Percentiles rank a stretch among this genome's conserved stretches.
Evolutionary conservation across 1,140 invertebrate species (phyloP).

Genomic region (Platorchestia sp.): DNA sequence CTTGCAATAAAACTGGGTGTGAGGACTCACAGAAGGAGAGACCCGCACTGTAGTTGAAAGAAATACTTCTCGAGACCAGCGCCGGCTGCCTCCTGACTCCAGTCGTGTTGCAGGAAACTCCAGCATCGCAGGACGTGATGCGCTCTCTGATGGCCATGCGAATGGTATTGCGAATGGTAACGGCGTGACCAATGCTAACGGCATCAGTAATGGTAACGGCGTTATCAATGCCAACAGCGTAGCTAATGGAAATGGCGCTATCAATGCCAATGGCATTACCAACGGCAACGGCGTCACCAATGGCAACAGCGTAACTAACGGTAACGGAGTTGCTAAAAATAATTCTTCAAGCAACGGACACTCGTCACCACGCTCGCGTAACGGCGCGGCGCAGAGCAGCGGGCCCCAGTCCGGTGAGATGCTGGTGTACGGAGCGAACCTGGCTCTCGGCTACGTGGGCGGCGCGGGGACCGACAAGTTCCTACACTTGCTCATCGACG

Average conservation of each 20-base stretch:
- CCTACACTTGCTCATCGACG: slow-evolving; percentile 32
- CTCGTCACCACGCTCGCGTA: background rate
- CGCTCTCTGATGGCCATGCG: background rate
- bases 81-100: background rate
- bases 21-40: no score
- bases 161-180: background rate
- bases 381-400: background rate
- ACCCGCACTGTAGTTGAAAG: no score
- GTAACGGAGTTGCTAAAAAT: slow-evolving; percentile 77
- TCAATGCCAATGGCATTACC: slow-evolving; percentile 65
- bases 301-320: slow-evolving; percentile 65
- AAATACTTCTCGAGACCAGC: no score
- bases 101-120: background rate
- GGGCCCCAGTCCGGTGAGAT: slow-evolving; percentile 78
- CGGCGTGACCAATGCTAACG: background rate
- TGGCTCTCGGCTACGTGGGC: slow-evolving; percentile 84
- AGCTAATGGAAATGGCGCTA: background rate
- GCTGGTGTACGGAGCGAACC: slow-evolving; percentile 82
- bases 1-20: no score
- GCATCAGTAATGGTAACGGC: background rate
- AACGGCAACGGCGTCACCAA: background rate
- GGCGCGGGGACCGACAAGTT: slow-evolving; percentile 68
- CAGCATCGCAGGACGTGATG: background rate
- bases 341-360: background rate
- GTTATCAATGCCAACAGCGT: background rate